Conservation (phyloP, 2,113 vertebrate genomes). For the Dunckerocampus dactyliophorus region DNA sequence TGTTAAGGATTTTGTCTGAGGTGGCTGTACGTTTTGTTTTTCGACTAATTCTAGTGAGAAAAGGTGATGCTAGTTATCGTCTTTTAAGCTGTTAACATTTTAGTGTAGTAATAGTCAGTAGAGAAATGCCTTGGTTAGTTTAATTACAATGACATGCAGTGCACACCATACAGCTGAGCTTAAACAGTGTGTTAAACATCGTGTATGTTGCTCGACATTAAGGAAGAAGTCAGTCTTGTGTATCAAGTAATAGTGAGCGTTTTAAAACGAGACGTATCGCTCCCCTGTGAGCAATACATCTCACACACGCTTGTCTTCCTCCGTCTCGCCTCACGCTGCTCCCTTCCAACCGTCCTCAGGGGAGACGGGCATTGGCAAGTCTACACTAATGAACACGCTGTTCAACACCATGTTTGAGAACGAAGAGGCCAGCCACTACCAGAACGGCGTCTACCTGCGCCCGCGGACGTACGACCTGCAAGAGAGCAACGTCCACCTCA, state of each 20-base stretch:
- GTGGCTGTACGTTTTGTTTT: too few relatives aligned
- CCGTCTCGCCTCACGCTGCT: background rate
- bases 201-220: slow-evolving; percentile 8
- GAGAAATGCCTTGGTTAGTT: too few relatives aligned
- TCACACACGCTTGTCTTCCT: background rate
- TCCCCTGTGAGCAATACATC: slow-evolving; percentile 12
- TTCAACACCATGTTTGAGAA: slow-evolving; percentile 98
- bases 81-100: background rate
- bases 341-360: slow-evolving; percentile 62
- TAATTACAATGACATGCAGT: too few relatives aligned
- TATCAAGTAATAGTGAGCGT: background rate
- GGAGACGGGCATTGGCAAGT: slow-evolving; percentile 96
- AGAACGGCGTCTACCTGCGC: slow-evolving; percentile 83
- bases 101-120: background rate
- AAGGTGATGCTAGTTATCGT: background rate
- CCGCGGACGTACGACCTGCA: slow-evolving; percentile 91
- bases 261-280: background rate
- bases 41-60: background rate
- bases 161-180: background rate
- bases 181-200: background rate
- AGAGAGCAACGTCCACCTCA: slow-evolving; percentile 94
- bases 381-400: slow-evolving; percentile 95
- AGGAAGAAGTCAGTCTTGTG: slow-evolving; percentile 5
- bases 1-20: background rate
- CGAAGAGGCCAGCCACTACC: slow-evolving; percentile 93